Conservation (phyloP, 1,140 invertebrate species). For the Tribolium castaneum region DNA sequence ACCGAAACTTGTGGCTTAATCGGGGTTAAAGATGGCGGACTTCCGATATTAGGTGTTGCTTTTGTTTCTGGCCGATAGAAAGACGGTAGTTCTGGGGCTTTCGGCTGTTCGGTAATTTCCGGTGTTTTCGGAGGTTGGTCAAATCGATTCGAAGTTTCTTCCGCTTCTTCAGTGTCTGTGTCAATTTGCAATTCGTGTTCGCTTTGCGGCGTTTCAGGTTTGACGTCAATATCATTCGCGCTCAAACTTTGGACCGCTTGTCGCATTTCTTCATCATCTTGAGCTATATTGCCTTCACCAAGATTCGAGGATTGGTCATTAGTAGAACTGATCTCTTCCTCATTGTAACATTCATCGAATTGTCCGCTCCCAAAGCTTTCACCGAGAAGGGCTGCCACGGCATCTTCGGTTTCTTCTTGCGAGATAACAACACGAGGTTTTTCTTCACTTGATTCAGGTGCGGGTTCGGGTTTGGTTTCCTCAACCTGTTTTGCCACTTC, state of each 20-base stretch:
- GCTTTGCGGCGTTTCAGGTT: constrained; percentile 86
- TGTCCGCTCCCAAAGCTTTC: constrained; percentile 79
- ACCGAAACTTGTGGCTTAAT: constrained; percentile 52
- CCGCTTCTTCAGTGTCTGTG: constrained; percentile 82
- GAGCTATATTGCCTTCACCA: constrained; percentile 69
- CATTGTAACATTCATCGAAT: constrained; percentile 67
- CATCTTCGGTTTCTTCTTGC: constrained; percentile 92
- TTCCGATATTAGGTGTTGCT: constrained; percentile 52
- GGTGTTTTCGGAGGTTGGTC: constrained; percentile 63
- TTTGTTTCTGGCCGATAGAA: constrained; percentile 53
- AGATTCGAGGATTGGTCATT: constrained; percentile 63
- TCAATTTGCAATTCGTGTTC: constrained; percentile 88
- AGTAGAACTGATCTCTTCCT: constrained; percentile 57
- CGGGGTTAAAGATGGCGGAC: constrained; percentile 61
- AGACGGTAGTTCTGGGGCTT: constrained; percentile 65
- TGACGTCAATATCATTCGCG: constrained; percentile 79
- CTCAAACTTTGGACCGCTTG: constrained; percentile 81
- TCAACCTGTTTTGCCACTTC: constrained; percentile 60
- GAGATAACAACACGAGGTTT: constrained; percentile 87
- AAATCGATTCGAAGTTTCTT: constrained; percentile 60
- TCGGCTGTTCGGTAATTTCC: constrained; percentile 65
- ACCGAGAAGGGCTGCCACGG: constrained; percentile 86
- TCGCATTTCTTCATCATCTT: constrained; percentile 82
- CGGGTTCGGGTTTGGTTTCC: constrained; percentile 57
- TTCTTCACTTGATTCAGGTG: constrained; percentile 66